phyloP scores from a whole-genome alignment of 2,113 vertebrate genomes.

The Donacobius atricapilla region DNA sequence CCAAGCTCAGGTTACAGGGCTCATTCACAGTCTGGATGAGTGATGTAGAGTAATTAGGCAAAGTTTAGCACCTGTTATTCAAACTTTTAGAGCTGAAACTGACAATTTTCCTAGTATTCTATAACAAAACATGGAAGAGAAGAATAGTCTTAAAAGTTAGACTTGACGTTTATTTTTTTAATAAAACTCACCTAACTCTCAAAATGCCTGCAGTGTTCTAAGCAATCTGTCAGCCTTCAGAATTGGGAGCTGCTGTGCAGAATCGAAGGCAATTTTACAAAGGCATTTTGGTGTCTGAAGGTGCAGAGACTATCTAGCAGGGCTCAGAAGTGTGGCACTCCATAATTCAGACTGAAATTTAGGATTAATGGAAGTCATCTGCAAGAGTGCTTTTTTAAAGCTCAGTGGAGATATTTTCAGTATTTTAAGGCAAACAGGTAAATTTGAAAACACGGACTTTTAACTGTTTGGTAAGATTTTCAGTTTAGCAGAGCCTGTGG shows the following conservation, averaged over 20 bases:
- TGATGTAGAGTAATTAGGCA: background rate
- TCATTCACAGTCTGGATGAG: background rate
- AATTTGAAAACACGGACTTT: background rate
- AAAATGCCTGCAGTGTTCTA: background rate
- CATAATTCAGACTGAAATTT: background rate
- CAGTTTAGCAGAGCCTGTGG: background rate
- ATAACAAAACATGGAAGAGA: background rate
- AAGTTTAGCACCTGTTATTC: background rate
- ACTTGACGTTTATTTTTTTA: rapidly evolving
- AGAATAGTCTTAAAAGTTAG: background rate
- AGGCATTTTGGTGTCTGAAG: background rate
- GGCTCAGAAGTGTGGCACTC: background rate
- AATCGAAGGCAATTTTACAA: background rate
- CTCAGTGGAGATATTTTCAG: background rate
- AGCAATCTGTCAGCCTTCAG: background rate
- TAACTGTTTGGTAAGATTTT: background rate
- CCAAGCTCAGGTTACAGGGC: background rate
- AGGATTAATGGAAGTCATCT: background rate
- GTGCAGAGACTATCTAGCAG: background rate
- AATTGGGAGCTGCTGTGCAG: background rate
- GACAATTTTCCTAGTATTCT: background rate
- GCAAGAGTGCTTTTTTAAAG: background rate
- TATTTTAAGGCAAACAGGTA: background rate
- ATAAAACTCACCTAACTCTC: background rate
- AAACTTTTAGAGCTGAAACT: background rate